Evolutionary conservation across 2,797 vertebrate species (phyloP).

Genomic region (Neopelma chrysocephalum): DNA sequence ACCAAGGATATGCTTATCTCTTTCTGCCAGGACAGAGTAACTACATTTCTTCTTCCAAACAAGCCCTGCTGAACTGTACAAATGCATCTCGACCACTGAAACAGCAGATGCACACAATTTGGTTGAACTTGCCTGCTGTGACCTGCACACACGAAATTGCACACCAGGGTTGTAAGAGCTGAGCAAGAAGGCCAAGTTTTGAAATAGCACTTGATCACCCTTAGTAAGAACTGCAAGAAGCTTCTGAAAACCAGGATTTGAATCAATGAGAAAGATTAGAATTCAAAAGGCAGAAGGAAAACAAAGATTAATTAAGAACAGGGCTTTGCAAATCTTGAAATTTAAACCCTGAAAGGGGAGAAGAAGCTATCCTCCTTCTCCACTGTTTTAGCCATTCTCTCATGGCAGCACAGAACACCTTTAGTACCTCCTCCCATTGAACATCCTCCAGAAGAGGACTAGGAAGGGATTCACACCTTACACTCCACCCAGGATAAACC

Average conservation of each 20-base stretch:
- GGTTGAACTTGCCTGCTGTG: neutral
- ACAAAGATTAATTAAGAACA: neutral
- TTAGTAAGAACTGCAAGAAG: neutral
- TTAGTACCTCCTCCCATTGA: neutral
- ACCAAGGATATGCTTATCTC: neutral
- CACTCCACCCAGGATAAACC: neutral
- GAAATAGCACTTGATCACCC: neutral
- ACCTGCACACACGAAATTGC: accelerated
- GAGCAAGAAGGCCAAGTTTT: neutral
- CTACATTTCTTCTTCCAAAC: neutral
- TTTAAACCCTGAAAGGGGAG: neutral
- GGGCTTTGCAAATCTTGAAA: neutral
- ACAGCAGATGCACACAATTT: neutral
- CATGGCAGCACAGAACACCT: neutral
- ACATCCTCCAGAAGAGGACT: neutral
- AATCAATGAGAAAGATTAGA: neutral
- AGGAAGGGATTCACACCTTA: neutral
- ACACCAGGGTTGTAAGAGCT: neutral
- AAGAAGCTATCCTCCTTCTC: neutral
- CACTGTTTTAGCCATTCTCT: accelerated
- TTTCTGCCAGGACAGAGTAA: neutral
- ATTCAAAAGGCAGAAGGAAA: neutral
- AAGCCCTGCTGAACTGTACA: neutral
- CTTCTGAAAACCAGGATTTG: neutral
- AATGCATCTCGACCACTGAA: neutral